Evolutionary conservation across 2,797 vertebrate species (phyloP), one percentile per base, ranked within the genome.

Genomic region (Mus spretus): DNA sequence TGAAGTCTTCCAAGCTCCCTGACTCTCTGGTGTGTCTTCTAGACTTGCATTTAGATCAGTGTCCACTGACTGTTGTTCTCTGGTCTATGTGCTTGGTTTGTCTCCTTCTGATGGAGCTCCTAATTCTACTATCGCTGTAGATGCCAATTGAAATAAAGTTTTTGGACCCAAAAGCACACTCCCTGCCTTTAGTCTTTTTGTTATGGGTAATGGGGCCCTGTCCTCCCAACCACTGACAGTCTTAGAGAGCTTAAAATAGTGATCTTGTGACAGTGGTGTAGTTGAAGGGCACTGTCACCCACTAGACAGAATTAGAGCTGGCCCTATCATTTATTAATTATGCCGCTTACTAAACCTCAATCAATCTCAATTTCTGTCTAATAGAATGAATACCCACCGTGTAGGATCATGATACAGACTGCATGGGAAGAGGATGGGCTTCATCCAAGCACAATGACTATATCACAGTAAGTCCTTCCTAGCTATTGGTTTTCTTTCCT

Each of bases 291-390:
- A 75, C 10, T 17, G 31, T 61, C 81, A 75, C 88, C 55, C 77
- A 91, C 40, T 9, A 79, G 44, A 85, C 26, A 72, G 34, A 92
- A 95, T 94, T 57, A 94, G 84, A 91, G 17, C 19, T 84, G 12
- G 4, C 79, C 93, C 44, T 94, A 78, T 34, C 19, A 77, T 85
- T 91, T 80, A 84, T 63, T 75, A 83, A 83, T 82, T 72, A 4
- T 81, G 14, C 11, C 92, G 55, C 90, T 77, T 86, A 44, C 24
- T 89, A 94, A 92, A 55, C 17, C 26, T 82, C 89, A 92, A 34
- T 86, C 80, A 75, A 55, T 28, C 26, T 94, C 78, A 44, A 74
- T 82, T 90, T 95, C 74, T 63, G 47, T 67, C 80, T 78, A 93
- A 78, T 82, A 20, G 26, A 90, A 85, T 1, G 37, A 34, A 81